These are phyloP conservation scores for Caenorhabditis remanei DNA, from an alignment of 1,140 invertebrate species.

Conservation along the genomic window DNA sequence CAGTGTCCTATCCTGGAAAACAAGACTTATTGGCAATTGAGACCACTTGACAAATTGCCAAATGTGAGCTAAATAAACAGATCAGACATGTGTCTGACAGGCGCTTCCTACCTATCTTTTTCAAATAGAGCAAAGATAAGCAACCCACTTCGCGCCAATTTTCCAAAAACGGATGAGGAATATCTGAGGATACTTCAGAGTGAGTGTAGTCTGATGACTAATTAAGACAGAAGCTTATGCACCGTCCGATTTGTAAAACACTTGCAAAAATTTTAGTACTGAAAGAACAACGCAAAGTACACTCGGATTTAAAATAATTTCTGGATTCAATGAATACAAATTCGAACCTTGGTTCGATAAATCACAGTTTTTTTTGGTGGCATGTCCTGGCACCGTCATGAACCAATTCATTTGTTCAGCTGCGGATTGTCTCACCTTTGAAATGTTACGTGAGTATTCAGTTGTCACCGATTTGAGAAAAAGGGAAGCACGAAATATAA, in stretches of 20 bases:
- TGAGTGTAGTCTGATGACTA: neutral
- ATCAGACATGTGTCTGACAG: conserved; percentile 48
- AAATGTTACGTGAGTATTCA: conserved; percentile 6
- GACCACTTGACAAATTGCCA: conserved; percentile 50
- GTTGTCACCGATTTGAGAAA: neutral
- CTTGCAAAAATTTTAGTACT: no score
- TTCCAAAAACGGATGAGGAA: neutral
- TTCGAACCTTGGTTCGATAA: neutral
- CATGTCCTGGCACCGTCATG: conserved; percentile 11
- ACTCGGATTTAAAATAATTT: neutral
- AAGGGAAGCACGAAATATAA: neutral
- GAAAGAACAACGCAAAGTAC: no score
- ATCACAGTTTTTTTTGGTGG: neutral
- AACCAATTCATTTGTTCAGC: neutral
- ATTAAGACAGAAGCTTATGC: neutral
- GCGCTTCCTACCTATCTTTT: conserved; percentile 32
- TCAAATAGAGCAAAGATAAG: conserved; percentile 22
- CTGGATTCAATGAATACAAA: neutral
- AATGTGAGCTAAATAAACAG: conserved; percentile 50
- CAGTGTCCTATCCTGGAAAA: neutral
- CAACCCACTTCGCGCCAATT: conserved; percentile 40
- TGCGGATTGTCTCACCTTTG: neutral
- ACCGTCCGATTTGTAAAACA: neutral
- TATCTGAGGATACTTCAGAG: neutral
- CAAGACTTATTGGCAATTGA: conserved; percentile 36